These are phyloP conservation scores for Zophobas morio DNA, from an alignment of 1,140 invertebrate genomes.

Conservation along the genomic window DNA sequence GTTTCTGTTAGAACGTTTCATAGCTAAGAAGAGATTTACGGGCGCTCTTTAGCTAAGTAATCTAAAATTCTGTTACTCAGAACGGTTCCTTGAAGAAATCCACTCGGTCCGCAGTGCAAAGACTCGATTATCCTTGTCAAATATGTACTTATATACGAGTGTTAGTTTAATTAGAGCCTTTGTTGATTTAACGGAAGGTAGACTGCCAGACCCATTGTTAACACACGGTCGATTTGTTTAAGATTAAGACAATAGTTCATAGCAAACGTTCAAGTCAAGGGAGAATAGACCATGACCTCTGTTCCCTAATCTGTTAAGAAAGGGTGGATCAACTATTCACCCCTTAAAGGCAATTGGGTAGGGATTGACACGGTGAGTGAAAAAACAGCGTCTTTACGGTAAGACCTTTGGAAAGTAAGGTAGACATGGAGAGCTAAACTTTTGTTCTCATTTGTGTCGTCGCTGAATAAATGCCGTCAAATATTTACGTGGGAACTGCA, in stretches of 20 bases:
- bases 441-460: too few relatives aligned
- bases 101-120: too few relatives aligned
- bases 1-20: neutral
- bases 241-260: slow-evolving; percentile 33
- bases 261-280: slow-evolving; percentile 10
- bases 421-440: too few relatives aligned
- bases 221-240: slow-evolving; percentile 27
- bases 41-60: neutral
- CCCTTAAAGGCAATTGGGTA: neutral
- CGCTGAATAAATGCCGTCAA: too few relatives aligned
- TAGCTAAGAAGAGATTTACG: neutral
- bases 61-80: neutral
- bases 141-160: too few relatives aligned
- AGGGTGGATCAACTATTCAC: slow-evolving; percentile 19
- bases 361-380: slow-evolving; percentile 3
- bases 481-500: too few relatives aligned
- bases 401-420: too few relatives aligned
- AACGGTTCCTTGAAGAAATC: too few relatives aligned
- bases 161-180: too few relatives aligned
- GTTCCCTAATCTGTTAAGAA: slow-evolving; percentile 30
- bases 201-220: slow-evolving; percentile 11
- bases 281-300: slow-evolving; percentile 20
- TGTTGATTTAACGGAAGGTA: slow-evolving; percentile 16
- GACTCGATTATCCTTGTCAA: too few relatives aligned
- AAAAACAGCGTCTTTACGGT: neutral